Evolutionary conservation across 37 sponge, comb jelly and placozoan genomes (phyloP).

Genomic region (Diacarnus erythraeanus): DNA sequence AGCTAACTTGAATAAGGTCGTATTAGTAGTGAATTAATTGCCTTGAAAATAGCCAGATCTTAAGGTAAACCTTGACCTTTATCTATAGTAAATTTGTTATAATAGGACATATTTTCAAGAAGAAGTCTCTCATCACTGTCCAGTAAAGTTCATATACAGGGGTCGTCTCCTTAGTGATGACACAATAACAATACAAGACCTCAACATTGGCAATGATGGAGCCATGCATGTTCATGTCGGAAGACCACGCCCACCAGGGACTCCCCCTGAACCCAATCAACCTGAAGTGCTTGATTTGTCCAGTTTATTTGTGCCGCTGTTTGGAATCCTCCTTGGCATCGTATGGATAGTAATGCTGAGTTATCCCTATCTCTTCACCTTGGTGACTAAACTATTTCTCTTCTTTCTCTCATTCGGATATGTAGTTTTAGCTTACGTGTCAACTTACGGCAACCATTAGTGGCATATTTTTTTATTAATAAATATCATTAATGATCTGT

Average conservation of each 20-base stretch:
- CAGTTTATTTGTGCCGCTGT: slow-evolving; percentile 50
- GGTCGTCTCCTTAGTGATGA: slow-evolving; percentile 46
- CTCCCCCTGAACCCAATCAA: neutral
- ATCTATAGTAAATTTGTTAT: too few species aligned
- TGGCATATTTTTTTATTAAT: too few species aligned
- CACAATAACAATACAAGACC: slow-evolving; percentile 12
- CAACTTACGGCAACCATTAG: neutral
- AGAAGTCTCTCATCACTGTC: slow-evolving; percentile 25
- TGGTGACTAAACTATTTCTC: slow-evolving; percentile 46
- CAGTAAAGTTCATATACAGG: slow-evolving; percentile 58
- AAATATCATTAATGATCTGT: neutral
- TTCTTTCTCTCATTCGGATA: slow-evolving; percentile 57
- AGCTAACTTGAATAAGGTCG: too few species aligned
- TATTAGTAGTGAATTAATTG: too few species aligned
- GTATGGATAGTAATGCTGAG: slow-evolving; percentile 41
- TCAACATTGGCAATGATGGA: slow-evolving; percentile 15
- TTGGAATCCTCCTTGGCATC: slow-evolving; percentile 63
- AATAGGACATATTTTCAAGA: slow-evolving; percentile 39
- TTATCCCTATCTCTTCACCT: slow-evolving; percentile 45
- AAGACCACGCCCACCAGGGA: slow-evolving; percentile 14
- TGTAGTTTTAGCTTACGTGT: slow-evolving; percentile 35
- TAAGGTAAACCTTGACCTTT: too few species aligned
- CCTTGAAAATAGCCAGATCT: too few species aligned
- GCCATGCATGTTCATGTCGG: slow-evolving; percentile 64
- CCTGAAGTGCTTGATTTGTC: slow-evolving; percentile 44